phyloP scores from a whole-genome alignment of 2,888 invertebrate species.

The Leucophora obtusa region DNA sequence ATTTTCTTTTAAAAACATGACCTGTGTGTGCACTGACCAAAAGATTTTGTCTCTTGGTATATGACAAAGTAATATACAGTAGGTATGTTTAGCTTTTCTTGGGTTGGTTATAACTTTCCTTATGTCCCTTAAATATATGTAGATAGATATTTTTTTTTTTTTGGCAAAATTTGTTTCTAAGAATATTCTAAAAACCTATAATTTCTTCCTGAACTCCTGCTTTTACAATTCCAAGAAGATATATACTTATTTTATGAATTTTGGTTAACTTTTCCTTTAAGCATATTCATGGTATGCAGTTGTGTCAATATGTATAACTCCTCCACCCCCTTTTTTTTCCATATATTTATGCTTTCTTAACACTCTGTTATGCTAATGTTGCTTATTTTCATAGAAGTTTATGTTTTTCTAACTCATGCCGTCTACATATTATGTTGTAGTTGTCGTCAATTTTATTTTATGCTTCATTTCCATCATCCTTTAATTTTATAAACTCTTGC shows the following conservation, averaged over 20 bases:
- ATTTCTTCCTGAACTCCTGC: not conserved
- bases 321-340: too few relatives aligned
- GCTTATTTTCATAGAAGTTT: not conserved
- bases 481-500: not conserved
- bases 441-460: not conserved
- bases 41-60: not conserved
- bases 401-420: not conserved
- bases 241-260: not conserved
- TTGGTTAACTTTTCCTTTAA: not conserved
- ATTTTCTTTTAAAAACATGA: slow-evolving; percentile 17
- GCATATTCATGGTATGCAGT: not conserved
- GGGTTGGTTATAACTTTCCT: not conserved
- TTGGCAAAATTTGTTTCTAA: not conserved
- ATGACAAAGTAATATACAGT: not conserved
- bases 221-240: not conserved
- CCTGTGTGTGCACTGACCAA: slow-evolving; percentile 1
- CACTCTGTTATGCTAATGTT: not conserved
- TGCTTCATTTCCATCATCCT: not conserved
- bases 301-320: not conserved
- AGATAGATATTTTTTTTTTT: not conserved
- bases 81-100: not conserved
- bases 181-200: not conserved
- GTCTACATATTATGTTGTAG: too few relatives aligned
- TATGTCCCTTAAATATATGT: not conserved
- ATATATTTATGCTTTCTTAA: not conserved